Percentiles rank a stretch among this genome's conserved stretches.
Conservation (phyloP, 2,888 invertebrate genomes). For the Pollenia amentaria region DNA sequence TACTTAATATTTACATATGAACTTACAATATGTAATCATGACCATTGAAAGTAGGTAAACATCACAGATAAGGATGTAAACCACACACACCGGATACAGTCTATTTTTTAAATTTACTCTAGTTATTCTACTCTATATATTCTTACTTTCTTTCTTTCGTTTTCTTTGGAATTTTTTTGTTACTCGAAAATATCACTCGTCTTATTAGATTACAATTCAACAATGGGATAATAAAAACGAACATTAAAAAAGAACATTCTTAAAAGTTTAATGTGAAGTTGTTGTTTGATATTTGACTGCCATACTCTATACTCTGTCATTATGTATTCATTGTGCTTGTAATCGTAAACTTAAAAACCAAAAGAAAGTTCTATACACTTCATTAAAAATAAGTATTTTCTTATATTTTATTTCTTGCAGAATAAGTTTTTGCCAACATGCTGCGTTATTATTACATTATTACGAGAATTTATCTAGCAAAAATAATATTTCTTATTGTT, state of each 20-base stretch:
- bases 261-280: background rate
- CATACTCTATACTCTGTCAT: background rate
- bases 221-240: constrained; percentile 1
- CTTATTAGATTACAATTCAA: background rate
- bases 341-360: background rate
- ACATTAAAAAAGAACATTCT: background rate
- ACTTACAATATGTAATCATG: no score
- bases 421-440: background rate
- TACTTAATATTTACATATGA: no score
- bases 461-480: background rate
- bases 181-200: no score
- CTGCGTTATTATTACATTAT: background rate
- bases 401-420: background rate
- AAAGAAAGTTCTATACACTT: background rate
- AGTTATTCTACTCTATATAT: no score
- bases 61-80: no score
- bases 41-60: no score
- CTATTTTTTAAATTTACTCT: no score
- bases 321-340: background rate
- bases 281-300: background rate
- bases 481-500: no score
- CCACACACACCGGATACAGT: no score
- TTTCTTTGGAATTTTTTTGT: no score
- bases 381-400: background rate
- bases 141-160: no score